Base-by-base conservation (phyloP, 2,113 vertebrate species). In the Mixornis gularis region DNA sequence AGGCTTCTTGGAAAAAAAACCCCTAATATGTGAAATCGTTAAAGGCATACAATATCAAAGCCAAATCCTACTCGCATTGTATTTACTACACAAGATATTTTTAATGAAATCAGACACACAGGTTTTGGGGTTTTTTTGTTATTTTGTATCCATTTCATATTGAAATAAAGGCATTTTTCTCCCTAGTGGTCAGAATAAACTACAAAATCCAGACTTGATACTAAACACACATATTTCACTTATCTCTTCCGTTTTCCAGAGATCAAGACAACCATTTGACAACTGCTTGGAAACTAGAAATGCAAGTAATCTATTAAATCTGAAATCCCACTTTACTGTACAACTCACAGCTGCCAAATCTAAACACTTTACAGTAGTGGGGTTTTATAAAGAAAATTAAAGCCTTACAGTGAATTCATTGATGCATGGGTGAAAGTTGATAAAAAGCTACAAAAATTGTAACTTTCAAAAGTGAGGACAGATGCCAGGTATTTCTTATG, bases 201-300 rank as follows among this genome's bases (percentile, higher is more conserved):
- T 59, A 44, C n/a, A 85, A 90, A 86, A 87, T 59, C 55, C 77
- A 92, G 79, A 74, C 51, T 79, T 59, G 51, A 93, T 82, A 66
- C 60, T 91, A 71, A 79, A 78, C 85, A 85, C 44, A 63, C 5
- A 1, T 56, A 91, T 77, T 93, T 93, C 62, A 79, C 58, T 94
- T 71, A 94, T 76, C 58, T 87, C 29, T 63, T 85, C 32, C 7
- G 3, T 87, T 81, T 95, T 83, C 80, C 56, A 95, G 82, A 90
- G 77, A 92, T 93, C 78, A 93, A 88, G 69, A 68, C 78, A 90
- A 76, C 44, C 66, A 83, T 94, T 68, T 85, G 73, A 96, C 93
- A 96, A 92, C 79, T 2, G 17, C 72, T 46, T 85, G 76, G 60
- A 93, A 92, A 87, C 84, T 74, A 65, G 80, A 97, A 96, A 90